Conservation (phyloP, 2,888 invertebrate genomes). For the Plagodis dolabraria region DNA sequence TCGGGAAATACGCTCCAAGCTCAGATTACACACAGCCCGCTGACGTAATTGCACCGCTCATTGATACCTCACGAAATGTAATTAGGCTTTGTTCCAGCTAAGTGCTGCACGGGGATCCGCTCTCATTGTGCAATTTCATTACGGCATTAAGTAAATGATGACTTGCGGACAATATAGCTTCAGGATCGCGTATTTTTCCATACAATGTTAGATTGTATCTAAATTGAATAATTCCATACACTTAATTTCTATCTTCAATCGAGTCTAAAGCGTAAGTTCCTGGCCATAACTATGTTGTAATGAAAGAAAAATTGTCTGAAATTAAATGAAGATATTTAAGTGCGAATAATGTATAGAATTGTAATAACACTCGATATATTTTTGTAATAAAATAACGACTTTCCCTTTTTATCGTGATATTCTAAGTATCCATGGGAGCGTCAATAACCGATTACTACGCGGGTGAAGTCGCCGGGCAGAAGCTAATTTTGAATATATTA, state of each 20-base stretch:
- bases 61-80: constrained; percentile 81
- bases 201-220: constrained; percentile 37
- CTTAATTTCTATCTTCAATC: constrained; percentile 7
- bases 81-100: constrained; percentile 77
- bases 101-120: constrained; percentile 61
- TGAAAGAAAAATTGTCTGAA: background rate
- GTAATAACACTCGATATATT: too few species aligned
- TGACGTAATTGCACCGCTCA: constrained; percentile 79
- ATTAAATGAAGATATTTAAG: too few species aligned
- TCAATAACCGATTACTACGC: too few species aligned
- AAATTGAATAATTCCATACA: constrained; percentile 37
- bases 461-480: too few species aligned
- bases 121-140: constrained; percentile 68
- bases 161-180: constrained; percentile 46
- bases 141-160: constrained; percentile 67
- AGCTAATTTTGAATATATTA: too few species aligned
- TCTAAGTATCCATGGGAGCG: too few species aligned
- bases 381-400: too few species aligned
- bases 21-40: constrained; percentile 72
- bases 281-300: background rate
- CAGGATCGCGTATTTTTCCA: constrained; percentile 34
- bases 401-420: too few species aligned
- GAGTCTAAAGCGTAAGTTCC: constrained; percentile 1
- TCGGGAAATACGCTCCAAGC: constrained; percentile 73
- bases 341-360: too few species aligned